Evolutionary conservation across 2,797 vertebrate genomes (phyloP).

Genomic region (Margarornis squamiger): DNA sequence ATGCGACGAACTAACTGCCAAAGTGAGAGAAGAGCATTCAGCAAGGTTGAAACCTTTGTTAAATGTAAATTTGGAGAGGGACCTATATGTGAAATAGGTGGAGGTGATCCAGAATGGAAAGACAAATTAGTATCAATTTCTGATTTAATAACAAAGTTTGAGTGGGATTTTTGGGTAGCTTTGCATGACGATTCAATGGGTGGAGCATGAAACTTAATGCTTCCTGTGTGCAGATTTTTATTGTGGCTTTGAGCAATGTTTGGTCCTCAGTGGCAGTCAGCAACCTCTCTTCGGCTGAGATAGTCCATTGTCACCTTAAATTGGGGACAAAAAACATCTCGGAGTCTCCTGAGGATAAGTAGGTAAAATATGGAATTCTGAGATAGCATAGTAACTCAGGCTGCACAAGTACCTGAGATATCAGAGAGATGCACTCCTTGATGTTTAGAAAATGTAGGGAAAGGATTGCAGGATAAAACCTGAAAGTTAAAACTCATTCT

Average conservation of each 20-base stretch:
- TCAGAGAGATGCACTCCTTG: not conserved
- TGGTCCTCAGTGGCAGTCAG: not conserved
- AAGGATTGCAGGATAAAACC: not conserved
- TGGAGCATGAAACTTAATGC: not conserved
- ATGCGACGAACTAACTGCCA: not conserved
- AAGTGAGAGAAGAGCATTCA: not conserved
- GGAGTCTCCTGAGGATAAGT: not conserved
- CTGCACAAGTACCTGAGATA: not conserved
- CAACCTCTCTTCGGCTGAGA: not conserved
- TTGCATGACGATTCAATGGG: not conserved
- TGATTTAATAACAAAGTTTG: not conserved
- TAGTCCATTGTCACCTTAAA: not conserved
- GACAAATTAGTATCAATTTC: not conserved
- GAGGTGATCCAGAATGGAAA: not conserved
- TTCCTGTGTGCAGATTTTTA: not conserved
- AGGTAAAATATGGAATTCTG: not conserved
- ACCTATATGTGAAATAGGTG: not conserved
- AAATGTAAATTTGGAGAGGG: not conserved
- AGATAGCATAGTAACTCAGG: not conserved
- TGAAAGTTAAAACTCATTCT: slow-evolving; percentile 18
- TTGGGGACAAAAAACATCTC: rapidly evolving
- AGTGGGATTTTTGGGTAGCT: not conserved
- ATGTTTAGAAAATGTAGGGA: not conserved
- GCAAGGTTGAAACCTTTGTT: not conserved
- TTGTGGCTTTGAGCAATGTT: not conserved